Percentiles rank a stretch among this genome's conserved stretches.
Conservation (phyloP, 2,797 vertebrate genomes). For the Sebastolobus alascanus region DNA sequence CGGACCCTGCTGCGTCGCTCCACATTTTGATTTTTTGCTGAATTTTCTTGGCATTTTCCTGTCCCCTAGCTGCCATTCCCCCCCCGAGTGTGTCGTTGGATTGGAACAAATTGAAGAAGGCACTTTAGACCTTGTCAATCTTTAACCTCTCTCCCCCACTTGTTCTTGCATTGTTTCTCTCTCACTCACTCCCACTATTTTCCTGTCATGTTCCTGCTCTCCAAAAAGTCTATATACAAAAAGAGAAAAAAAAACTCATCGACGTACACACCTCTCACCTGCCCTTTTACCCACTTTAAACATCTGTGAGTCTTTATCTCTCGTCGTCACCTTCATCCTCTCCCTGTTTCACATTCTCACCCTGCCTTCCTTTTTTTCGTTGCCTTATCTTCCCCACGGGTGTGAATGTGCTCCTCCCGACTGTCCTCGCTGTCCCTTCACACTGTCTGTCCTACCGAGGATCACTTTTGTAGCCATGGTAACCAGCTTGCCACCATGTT, state of each 20-base stretch:
- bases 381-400: conserved; percentile 45
- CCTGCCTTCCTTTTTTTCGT: conserved; percentile 31
- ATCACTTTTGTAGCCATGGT: conserved; percentile 78
- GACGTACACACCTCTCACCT: conserved; percentile 17
- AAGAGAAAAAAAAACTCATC: not conserved
- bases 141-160: conserved; percentile 58
- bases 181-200: conserved; percentile 3
- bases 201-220: conserved; percentile 15
- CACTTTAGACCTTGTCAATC: conserved; percentile 62
- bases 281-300: conserved; percentile 14
- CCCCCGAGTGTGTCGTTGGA: conserved; percentile 42
- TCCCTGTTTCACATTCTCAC: conserved; percentile 39
- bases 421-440: conserved; percentile 60
- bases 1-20: conserved; percentile 10
- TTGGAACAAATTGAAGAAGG: conserved; percentile 64
- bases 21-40: not conserved
- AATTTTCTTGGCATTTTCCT: conserved; percentile 52
- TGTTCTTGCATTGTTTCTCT: conserved; percentile 15
- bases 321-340: conserved; percentile 16
- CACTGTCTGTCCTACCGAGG: conserved; percentile 54
- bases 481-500: conserved; percentile 72
- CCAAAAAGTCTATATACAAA: not conserved
- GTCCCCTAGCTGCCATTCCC: conserved; percentile 37
- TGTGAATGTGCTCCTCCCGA: conserved; percentile 49
- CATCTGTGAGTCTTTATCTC: conserved; percentile 26